phyloP scores from a whole-genome alignment of 2,113 vertebrate genomes.

The Cyanistes caeruleus region DNA sequence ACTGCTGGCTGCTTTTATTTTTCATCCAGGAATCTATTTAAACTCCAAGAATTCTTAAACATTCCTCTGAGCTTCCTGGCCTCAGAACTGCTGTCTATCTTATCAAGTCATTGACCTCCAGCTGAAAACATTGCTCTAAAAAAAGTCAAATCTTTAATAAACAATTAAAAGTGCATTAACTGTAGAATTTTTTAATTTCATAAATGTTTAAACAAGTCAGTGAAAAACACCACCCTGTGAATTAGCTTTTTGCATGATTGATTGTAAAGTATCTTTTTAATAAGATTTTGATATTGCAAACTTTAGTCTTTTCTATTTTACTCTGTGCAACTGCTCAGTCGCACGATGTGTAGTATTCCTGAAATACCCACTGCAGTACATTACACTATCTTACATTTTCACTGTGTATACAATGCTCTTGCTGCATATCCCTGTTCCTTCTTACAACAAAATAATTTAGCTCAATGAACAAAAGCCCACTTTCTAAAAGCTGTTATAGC shows the following conservation, averaged over 20 bases:
- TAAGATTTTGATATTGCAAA: constrained; percentile 67
- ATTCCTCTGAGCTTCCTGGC: constrained; percentile 57
- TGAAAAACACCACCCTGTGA: constrained; percentile 77
- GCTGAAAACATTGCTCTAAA: constrained; percentile 70
- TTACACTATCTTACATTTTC: constrained; percentile 57
- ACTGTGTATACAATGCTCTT: constrained; percentile 61
- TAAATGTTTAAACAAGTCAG: constrained; percentile 73
- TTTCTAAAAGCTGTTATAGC: constrained; percentile 20
- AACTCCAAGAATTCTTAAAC: constrained; percentile 47
- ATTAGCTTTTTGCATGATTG: constrained; percentile 74
- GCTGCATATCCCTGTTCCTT: constrained; percentile 61
- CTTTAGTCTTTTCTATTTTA: constrained; percentile 53
- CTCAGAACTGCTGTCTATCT: constrained; percentile 63
- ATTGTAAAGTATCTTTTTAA: constrained; percentile 72
- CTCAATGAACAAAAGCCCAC: constrained; percentile 25
- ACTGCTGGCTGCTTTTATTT: constrained; percentile 61
- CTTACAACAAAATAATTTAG: constrained; percentile 51
- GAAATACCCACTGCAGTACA: constrained; percentile 49
- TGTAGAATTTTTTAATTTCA: constrained; percentile 71
- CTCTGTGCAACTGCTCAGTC: not conserved
- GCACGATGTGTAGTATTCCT: constrained; percentile 19
- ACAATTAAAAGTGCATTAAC: constrained; percentile 76
- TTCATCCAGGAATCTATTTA: constrained; percentile 54
- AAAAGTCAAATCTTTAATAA: constrained; percentile 72
- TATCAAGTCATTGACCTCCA: constrained; percentile 63